Base-by-base conservation (phyloP, 2,797 vertebrate genomes). In the Paratrypauchen microcephalus region DNA sequence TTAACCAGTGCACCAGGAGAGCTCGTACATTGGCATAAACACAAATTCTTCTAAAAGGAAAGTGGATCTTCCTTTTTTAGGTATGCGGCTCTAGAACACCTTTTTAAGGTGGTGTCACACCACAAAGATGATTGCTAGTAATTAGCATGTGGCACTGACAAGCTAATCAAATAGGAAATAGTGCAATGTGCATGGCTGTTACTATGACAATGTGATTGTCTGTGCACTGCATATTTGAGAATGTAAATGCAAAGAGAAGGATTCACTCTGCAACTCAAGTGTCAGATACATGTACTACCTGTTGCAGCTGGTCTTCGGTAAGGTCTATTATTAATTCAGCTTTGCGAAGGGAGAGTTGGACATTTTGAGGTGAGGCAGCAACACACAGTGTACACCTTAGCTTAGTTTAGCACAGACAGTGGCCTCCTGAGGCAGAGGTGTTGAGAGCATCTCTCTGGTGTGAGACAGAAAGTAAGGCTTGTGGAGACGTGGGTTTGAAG, bases 401-500 rank as follows among this genome's bases (percentile, higher is more conserved):
- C 48, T 5, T 24, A 57, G 55, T 5, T 18, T 28, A 85, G 80
- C 79, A 76, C 24, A 77, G 66, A 68, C 54, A 73, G 71, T 77
- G 76, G 77, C 72, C 63, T 62, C 68, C 61, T 41, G 56, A 68
- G 66, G 54, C 57, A 28, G 19, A 63, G 41, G 30, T 47, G 55
- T 69, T 74, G 86, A 80, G 80, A 91, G 87, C 80, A 66, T 69
- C 72, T 9, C 87, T 83, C 78, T 77, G 81, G 80, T 73, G 52
- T 71, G 74, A 82, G 69, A 76, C 68, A 70, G 77, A 66, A 92
- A 94, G 95, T 88, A 79, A 61, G 89, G 96, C 94, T 90, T 95
- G 95, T 96, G 94, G 91, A 89, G 64, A 84, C 87, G 86, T 87
- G 81, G 77, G 85, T 83, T 62, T 80, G 86, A 80, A 82, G 65